A percentile compares a stretch with the other conserved stretches of the same genome.
Evolutionary conservation across 2,888 invertebrate species (phyloP).

Genomic region (Neuroscelio doddi): DNA sequence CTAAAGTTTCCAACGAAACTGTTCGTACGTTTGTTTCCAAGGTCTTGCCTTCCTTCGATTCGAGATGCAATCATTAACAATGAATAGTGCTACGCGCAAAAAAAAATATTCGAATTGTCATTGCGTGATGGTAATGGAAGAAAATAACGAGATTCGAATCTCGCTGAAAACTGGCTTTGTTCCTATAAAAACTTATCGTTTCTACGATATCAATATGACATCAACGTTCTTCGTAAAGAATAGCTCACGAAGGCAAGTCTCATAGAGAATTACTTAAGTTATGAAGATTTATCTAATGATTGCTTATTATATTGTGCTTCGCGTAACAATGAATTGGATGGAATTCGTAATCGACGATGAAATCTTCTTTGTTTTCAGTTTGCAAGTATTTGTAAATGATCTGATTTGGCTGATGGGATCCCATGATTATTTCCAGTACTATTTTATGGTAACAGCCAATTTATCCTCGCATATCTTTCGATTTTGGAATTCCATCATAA

Average conservation of each 20-base stretch:
- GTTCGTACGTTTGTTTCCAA: slow-evolving; percentile 25
- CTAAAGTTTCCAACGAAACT: slow-evolving; percentile 28
- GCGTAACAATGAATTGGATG: background rate
- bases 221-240: slow-evolving; percentile 14
- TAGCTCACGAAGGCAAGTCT: slow-evolving; percentile 6
- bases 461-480: too few species aligned
- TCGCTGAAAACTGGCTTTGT: slow-evolving; percentile 24
- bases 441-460: too few species aligned
- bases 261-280: background rate
- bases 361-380: background rate
- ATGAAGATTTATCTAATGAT: slow-evolving; percentile 7
- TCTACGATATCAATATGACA: too few species aligned
- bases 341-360: background rate
- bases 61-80: slow-evolving; percentile 38
- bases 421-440: background rate
- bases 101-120: slow-evolving; percentile 37
- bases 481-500: too few species aligned
- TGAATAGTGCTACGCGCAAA: slow-evolving; percentile 22
- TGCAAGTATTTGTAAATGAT: slow-evolving; percentile 1
- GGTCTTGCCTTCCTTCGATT: slow-evolving; percentile 13
- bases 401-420: slow-evolving; percentile 1
- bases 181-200: slow-evolving; percentile 25
- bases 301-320: background rate
- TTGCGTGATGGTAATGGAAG: slow-evolving; percentile 29
- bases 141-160: slow-evolving; percentile 37